Evolutionary conservation across 2,888 invertebrate genomes (phyloP).

Genomic region (Platycheirus rosarum): DNA sequence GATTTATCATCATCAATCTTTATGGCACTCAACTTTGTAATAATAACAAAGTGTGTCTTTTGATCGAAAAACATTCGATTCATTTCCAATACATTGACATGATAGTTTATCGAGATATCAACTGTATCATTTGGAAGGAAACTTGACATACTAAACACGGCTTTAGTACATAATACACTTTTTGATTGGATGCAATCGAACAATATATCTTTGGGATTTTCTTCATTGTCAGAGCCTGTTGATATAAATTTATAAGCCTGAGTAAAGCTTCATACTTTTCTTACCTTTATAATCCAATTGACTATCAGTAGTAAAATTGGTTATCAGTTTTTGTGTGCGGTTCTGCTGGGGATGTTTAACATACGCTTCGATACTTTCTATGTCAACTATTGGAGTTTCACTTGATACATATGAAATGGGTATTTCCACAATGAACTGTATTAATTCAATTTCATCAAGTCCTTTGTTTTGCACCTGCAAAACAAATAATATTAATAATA

Average conservation of each 20-base stretch:
- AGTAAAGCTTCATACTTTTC: too few relatives aligned
- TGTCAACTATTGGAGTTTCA: conserved; percentile 78
- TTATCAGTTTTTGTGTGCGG: too few relatives aligned
- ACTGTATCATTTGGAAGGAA: not conserved
- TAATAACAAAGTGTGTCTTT: not conserved
- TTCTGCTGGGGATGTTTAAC: not conserved
- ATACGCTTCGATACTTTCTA: conserved; percentile 60
- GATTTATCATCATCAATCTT: not conserved
- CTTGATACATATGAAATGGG: conserved; percentile 79
- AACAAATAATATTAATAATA: too few relatives aligned
- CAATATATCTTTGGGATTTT: not conserved
- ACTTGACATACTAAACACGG: not conserved
- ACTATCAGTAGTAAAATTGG: too few relatives aligned
- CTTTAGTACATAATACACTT: not conserved
- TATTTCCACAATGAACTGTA: conserved; percentile 79
- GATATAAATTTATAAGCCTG: not conserved
- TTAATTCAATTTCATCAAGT: conserved; percentile 79
- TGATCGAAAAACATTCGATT: not conserved
- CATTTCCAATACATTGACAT: not conserved
- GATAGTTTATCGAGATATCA: conserved; percentile 48
- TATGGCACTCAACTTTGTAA: not conserved
- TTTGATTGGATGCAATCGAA: not conserved
- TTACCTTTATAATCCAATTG: too few relatives aligned
- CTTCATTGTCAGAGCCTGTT: not conserved
- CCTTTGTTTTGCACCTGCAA: conserved; percentile 80